These are phyloP conservation scores for Heterodera filipjevi DNA, from an alignment of 2,888 invertebrate genomes.

Conservation along the genomic window DNA sequence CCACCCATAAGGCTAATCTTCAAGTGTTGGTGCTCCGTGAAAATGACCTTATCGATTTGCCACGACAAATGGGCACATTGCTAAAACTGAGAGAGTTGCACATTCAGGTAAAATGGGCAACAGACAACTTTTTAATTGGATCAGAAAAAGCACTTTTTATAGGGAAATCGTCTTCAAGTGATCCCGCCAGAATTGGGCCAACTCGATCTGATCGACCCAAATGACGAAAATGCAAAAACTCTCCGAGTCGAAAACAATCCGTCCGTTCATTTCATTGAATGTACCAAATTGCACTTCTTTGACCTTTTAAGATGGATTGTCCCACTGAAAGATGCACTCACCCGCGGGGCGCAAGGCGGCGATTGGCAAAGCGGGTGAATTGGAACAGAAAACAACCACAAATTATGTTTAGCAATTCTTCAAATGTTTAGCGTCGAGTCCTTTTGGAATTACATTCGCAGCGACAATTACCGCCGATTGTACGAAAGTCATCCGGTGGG, in stretches of 20 bases:
- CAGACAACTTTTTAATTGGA: background rate
- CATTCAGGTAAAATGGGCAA: slow-evolving; percentile 66
- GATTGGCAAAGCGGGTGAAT: slow-evolving; percentile 22
- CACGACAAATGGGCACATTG: slow-evolving; percentile 82
- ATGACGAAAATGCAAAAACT: slow-evolving; percentile 73
- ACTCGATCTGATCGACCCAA: slow-evolving; percentile 86
- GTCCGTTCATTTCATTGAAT: slow-evolving; percentile 5
- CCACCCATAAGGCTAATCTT: slow-evolving; percentile 65
- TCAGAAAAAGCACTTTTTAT: background rate
- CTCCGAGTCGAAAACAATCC: slow-evolving; percentile 92
- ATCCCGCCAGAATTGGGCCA: slow-evolving; percentile 92
- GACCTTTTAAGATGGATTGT: slow-evolving; percentile 73
- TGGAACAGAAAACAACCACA: background rate
- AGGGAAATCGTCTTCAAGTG: slow-evolving; percentile 71
- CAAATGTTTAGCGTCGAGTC: slow-evolving; percentile 72
- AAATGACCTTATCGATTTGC: slow-evolving; percentile 89
- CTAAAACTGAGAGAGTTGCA: slow-evolving; percentile 70
- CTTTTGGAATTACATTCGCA: slow-evolving; percentile 89
- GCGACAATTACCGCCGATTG: slow-evolving; percentile 84
- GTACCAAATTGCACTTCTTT: background rate
- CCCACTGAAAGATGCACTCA: slow-evolving; percentile 92
- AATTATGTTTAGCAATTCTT: background rate
- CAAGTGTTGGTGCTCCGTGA: slow-evolving; percentile 86
- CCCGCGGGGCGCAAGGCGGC: slow-evolving; percentile 77
- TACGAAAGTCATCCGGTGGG: slow-evolving; percentile 72